These are phyloP conservation scores for Trissolcus brochymenae DNA, from an alignment of 2,888 invertebrate genomes.

Conservation along the genomic window DNA sequence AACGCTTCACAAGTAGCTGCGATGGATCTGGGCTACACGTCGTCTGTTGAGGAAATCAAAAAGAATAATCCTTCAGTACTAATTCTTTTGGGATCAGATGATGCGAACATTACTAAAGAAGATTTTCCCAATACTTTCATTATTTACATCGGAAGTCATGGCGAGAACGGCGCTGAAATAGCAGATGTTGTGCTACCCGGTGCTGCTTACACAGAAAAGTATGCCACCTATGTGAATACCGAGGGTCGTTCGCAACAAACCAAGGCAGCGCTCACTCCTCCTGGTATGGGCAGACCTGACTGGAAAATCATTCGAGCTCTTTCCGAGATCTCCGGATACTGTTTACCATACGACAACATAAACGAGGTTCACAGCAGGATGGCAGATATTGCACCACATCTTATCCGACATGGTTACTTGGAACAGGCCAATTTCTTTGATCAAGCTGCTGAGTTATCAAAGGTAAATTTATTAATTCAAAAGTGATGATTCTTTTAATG, in stretches of 20 bases:
- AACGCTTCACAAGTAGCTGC: constrained; percentile 96
- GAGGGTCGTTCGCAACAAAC: constrained; percentile 98
- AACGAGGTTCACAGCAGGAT: constrained; percentile 89
- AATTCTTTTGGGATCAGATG: constrained; percentile 96
- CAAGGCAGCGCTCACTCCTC: constrained; percentile 90
- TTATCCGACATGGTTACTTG: constrained; percentile 88
- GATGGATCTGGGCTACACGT: constrained; percentile 93
- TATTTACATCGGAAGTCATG: constrained; percentile 90
- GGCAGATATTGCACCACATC: constrained; percentile 91
- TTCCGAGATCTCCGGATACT: constrained; percentile 86
- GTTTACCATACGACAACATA: constrained; percentile 91
- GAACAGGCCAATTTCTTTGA: constrained; percentile 90
- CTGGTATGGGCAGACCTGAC: constrained; percentile 95
- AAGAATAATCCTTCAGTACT: constrained; percentile 86
- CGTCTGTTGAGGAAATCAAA: constrained; percentile 82
- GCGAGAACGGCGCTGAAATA: constrained; percentile 93
- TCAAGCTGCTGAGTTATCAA: constrained; percentile 86
- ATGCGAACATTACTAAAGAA: constrained; percentile 84
- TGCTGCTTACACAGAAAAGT: constrained; percentile 99
- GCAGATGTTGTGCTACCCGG: constrained; percentile 97
- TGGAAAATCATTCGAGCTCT: constrained; percentile 99
- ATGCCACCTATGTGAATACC: constrained; percentile 97
- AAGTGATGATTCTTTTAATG: neutral
- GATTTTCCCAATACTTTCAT: constrained; percentile 89
- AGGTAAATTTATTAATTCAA: constrained; percentile 75